phyloP scores from a whole-genome alignment of 2,797 vertebrate species.

The Hyperoplus immaculatus region DNA sequence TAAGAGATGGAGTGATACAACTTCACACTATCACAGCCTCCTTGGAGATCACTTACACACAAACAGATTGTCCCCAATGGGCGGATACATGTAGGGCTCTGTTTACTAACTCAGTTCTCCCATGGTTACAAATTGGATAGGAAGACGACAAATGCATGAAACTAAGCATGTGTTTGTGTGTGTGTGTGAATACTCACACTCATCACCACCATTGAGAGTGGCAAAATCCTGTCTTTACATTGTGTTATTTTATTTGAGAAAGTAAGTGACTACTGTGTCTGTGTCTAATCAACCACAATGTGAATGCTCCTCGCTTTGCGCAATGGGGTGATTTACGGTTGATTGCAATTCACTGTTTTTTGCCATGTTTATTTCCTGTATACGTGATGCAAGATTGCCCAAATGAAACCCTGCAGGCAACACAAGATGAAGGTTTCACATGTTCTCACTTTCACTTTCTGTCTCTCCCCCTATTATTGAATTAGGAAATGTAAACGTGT shows the following conservation, averaged over 20 bases:
- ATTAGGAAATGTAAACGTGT: constrained; percentile 70
- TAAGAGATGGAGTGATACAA: constrained; percentile 42
- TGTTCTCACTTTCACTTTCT: constrained; percentile 66
- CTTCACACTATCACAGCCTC: constrained; percentile 21
- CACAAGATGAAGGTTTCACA: constrained; percentile 27
- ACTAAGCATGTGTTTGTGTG: neutral
- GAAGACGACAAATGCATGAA: constrained; percentile 19
- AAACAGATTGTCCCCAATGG: constrained; percentile 18
- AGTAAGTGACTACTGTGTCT: constrained; percentile 41
- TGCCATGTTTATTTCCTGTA: constrained; percentile 55
- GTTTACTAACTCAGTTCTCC: constrained; percentile 39
- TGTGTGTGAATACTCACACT: neutral
- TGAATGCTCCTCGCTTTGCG: constrained; percentile 35
- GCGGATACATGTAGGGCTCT: constrained; percentile 29
- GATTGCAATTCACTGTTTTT: constrained; percentile 28
- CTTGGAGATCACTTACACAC: constrained; percentile 14
- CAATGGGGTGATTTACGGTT: constrained; percentile 47
- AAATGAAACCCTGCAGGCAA: constrained; percentile 57
- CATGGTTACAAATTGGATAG: constrained; percentile 28
- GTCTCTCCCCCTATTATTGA: constrained; percentile 35
- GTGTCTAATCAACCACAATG: constrained; percentile 57
- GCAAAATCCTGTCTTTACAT: constrained; percentile 14
- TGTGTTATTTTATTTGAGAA: constrained; percentile 15
- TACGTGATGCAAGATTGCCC: constrained; percentile 34
- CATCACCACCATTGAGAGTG: neutral